Evolutionary conservation across 1,140 invertebrate species (phyloP).

Genomic region (Pachyrhynchus sulphureomaculatus): DNA sequence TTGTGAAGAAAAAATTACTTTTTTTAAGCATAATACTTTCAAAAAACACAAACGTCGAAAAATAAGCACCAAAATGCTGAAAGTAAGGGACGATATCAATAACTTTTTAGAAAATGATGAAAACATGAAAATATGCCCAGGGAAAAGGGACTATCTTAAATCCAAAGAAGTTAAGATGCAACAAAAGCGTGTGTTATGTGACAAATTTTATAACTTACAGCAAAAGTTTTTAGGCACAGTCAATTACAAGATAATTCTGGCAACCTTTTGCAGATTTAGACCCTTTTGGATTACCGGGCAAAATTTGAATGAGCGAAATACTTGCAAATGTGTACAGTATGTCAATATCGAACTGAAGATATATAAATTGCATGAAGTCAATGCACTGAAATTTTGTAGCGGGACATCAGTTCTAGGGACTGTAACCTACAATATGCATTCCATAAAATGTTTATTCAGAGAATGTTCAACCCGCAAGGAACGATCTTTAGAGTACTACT

Average conservation of each 20-base stretch:
- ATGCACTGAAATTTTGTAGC: too few relatives aligned
- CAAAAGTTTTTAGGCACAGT: not conserved
- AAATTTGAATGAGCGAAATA: too few relatives aligned
- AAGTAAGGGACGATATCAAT: not conserved
- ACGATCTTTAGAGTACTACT: too few relatives aligned
- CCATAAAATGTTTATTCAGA: too few relatives aligned
- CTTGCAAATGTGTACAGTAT: too few relatives aligned
- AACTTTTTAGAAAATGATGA: not conserved
- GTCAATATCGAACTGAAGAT: too few relatives aligned
- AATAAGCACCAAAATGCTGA: not conserved
- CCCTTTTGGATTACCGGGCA: not conserved
- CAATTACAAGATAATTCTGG: not conserved
- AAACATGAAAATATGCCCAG: not conserved
- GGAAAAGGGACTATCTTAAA: not conserved
- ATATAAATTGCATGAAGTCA: too few relatives aligned
- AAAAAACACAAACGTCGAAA: not conserved
- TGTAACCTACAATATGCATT: too few relatives aligned
- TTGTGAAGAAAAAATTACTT: too few relatives aligned
- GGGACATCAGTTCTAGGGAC: too few relatives aligned
- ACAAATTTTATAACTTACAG: not conserved
- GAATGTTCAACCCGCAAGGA: too few relatives aligned
- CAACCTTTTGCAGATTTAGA: not conserved
- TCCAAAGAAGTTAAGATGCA: not conserved
- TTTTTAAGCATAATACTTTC: too few relatives aligned
- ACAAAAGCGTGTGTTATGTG: not conserved